Base-by-base conservation (phyloP, 2,797 vertebrate genomes). In the Dermochelys coriacea region DNA sequence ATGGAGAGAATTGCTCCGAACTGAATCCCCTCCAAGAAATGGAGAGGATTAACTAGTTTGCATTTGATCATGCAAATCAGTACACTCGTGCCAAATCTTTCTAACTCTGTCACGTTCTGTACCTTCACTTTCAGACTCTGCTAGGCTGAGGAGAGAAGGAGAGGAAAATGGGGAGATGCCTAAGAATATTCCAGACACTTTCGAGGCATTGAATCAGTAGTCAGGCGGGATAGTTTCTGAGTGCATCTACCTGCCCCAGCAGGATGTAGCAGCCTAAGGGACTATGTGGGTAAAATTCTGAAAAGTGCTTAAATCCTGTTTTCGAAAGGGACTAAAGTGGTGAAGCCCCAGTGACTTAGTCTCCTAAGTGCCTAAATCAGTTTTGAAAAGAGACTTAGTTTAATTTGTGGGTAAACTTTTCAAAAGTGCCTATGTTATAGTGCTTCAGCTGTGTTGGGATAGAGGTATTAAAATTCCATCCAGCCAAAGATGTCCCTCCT, bases 41-140 rank as follows among this genome's bases (percentile, higher is more conserved):
- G 0, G 82, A 84, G n/a, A 55, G 31, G 25, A 89, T 92, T 80
- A 51, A 49, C 34, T 47, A 78, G 80, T 92, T 93, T 61, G 47
- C 51, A 23, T 93, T 88, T 92, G 55, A 83, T 91, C 77, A 21
- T 55, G 34, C 45, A 87, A 85, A 64, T 61, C 79, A 74, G n/a
- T 82, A 51, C 49, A 34, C 45, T 91, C 64, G 88, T 74, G 64
- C 34, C 41, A 51, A 34, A 78, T 89, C 59, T 91, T 94, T 45
- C 64, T 91, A 34, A 82, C 41, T 27, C 11, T 6, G 9, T 41
- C 84, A 11, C 81, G 52, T 86, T n/a, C 64, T 93, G 4, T 84
- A 12, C 85, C 47, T 75, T 95, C 91, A 6, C 29, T 93, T 49
- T 84, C n/a, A 92, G 12, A 16, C 41, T 16, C 5, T 47, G 45